Conservation (phyloP, 1,140 invertebrate species). For the Spodoptera frugiperda region DNA sequence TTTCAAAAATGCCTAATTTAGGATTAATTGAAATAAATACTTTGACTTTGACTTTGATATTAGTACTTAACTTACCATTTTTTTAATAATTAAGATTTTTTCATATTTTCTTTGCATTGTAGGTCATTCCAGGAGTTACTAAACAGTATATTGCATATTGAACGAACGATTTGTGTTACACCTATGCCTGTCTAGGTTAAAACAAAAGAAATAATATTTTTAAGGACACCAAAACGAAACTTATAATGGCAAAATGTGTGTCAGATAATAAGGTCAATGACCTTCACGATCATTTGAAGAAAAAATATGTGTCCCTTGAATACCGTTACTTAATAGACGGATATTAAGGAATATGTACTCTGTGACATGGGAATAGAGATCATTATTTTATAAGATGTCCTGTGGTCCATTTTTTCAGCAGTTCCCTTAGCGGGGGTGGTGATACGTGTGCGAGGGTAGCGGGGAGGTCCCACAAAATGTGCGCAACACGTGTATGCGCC, state of each 20-base stretch:
- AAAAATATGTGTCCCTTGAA: conserved; percentile 64
- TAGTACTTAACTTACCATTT: too few relatives aligned
- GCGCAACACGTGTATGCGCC: conserved; percentile 72
- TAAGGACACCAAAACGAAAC: conserved; percentile 1
- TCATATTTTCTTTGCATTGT: too few relatives aligned
- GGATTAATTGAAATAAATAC: too few relatives aligned
- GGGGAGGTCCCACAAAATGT: conserved; percentile 68
- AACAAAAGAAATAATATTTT: not conserved
- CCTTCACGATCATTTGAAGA: conserved; percentile 59
- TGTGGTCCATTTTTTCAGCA: conserved; percentile 74
- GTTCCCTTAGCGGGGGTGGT: conserved; percentile 74
- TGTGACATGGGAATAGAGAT: conserved; percentile 59
- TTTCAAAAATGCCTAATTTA: too few relatives aligned
- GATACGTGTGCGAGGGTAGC: conserved; percentile 60
- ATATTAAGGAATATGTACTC: conserved; percentile 29
- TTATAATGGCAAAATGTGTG: conserved; percentile 43
- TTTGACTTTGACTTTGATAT: too few relatives aligned
- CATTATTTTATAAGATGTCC: conserved; percentile 57
- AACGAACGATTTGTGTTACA: too few relatives aligned
- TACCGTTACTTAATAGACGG: conserved; percentile 48
- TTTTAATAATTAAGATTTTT: too few relatives aligned
- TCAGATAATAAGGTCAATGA: conserved; percentile 69
- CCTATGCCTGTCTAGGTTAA: too few relatives aligned
- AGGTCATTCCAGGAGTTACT: too few relatives aligned
- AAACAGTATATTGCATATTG: too few relatives aligned